Base-by-base conservation (phyloP, 2,113 vertebrate species). In the Microcebus murinus region DNA sequence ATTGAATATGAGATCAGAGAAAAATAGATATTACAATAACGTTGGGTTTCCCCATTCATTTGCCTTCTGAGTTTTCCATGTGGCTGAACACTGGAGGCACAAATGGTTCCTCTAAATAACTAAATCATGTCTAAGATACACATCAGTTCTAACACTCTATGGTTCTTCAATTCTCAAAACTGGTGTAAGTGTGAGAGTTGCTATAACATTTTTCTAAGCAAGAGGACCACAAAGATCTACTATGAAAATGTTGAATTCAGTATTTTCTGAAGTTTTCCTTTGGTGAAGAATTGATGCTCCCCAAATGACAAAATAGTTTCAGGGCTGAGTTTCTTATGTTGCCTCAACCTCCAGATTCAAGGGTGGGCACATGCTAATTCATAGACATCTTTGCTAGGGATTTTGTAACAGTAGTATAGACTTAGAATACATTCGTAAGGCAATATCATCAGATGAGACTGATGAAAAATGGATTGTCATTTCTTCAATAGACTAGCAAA, bases 391-490 rank as follows among this genome's bases (percentile, higher is more conserved):
- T 42, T 87, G 14, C n/a, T 59, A 93, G 15, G 18, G 27, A 85
- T 73, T 96, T 52, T 52, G 55, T 20, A 79, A 90, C 84, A 76
- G 10, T 59, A 88, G 55, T 65, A 86, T 52, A 81, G n/a, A 91
- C 63, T 87, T 91, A 71, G 67, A 93, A 84, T 55, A 80, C 27
- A 42, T 79, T 82, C 42, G 87, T 71, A 87, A 81, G 31, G 42
- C 77, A 83, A 77, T 87, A 65, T 42, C 17, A 89, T 88, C 18
- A 96, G 94, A 95, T 74, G 68, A 85, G 42, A 73, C 21, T 65
- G 83, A 90, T 84, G 42, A 93, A 94, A 96, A 97, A 50, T 92
- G 67, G 48, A 85, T 85, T 93, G 71, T 14, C 85, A 82, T 96
- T 96, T 93, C 92, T 96, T 95, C 42, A 63, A 45, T 39, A 92